Conservation (phyloP, 2,797 vertebrate species). For the Brachyalestes nurse region DNA sequence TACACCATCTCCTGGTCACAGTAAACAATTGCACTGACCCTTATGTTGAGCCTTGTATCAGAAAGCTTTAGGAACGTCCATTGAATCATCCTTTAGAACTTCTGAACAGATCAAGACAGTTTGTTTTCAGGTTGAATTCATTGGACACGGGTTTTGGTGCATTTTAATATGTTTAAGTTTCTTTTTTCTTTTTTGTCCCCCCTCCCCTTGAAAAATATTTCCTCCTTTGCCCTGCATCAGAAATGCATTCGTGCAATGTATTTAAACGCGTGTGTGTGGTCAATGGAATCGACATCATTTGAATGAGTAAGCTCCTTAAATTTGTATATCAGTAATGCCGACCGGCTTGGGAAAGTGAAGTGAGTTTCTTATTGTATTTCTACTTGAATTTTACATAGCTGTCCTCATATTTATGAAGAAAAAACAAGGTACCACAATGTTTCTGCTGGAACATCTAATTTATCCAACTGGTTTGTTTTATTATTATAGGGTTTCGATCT, state of each 20-base stretch:
- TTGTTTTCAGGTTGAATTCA: neutral
- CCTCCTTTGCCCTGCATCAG: neutral
- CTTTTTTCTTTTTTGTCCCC: neutral
- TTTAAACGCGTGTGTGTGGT: neutral
- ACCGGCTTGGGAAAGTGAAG: neutral
- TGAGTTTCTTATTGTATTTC: too few relatives aligned
- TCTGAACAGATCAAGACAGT: too few relatives aligned
- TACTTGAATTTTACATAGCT: neutral
- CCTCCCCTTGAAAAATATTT: neutral
- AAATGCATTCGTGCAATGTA: neutral
- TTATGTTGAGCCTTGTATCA: neutral
- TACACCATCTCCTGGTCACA: neutral
- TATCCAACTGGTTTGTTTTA: slow-evolving; percentile 39
- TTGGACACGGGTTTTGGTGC: neutral
- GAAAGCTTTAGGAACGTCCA: neutral
- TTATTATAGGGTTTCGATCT: neutral
- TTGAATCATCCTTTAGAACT: neutral
- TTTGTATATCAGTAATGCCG: neutral
- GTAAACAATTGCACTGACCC: neutral
- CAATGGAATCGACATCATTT: neutral
- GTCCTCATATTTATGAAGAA: slow-evolving; percentile 8
- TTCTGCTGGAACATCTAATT: neutral
- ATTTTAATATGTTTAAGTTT: neutral
- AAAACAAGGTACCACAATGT: neutral
- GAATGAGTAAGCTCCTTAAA: neutral